Percentiles rank a stretch among this genome's conserved stretches.
Conservation (phyloP, 2,113 vertebrate genomes). For the Oxyruncus cristatus region DNA sequence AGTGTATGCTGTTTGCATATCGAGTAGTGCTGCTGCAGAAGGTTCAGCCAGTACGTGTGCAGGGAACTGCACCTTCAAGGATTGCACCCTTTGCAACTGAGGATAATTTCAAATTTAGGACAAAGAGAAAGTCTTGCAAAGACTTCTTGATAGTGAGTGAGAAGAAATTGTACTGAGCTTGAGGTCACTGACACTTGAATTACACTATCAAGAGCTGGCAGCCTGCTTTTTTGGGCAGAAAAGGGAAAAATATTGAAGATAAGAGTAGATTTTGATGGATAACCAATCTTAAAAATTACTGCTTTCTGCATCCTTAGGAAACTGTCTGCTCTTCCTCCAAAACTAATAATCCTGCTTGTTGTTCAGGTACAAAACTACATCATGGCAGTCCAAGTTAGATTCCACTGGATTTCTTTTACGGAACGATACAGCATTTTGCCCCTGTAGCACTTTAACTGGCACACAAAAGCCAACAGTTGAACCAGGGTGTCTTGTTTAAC, state of each 20-base stretch:
- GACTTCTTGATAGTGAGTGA: background rate
- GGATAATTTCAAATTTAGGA: slow-evolving; percentile 10
- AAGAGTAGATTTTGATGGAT: background rate
- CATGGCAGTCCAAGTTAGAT: background rate
- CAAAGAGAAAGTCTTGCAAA: background rate
- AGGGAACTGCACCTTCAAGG: background rate
- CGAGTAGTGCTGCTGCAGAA: slow-evolving; percentile 56
- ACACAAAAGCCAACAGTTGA: background rate
- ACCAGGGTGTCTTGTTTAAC: background rate
- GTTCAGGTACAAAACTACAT: background rate
- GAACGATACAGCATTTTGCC: background rate
- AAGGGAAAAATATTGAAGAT: background rate
- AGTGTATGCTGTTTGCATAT: background rate
- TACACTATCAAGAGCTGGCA: slow-evolving; percentile 2
- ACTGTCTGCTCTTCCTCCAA: slow-evolving; percentile 27
- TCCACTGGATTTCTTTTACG: background rate
- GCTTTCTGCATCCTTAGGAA: background rate
- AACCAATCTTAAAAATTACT: background rate
- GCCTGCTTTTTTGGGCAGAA: background rate
- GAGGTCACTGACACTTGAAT: slow-evolving; percentile 18
- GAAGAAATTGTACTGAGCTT: background rate
- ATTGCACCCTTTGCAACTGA: background rate
- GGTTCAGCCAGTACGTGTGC: background rate
- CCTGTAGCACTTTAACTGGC: background rate
- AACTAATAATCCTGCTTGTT: background rate